These are phyloP conservation scores for Tretioscincus oriximinensis DNA, from an alignment of 2,113 vertebrate genomes.

Conservation along the genomic window DNA sequence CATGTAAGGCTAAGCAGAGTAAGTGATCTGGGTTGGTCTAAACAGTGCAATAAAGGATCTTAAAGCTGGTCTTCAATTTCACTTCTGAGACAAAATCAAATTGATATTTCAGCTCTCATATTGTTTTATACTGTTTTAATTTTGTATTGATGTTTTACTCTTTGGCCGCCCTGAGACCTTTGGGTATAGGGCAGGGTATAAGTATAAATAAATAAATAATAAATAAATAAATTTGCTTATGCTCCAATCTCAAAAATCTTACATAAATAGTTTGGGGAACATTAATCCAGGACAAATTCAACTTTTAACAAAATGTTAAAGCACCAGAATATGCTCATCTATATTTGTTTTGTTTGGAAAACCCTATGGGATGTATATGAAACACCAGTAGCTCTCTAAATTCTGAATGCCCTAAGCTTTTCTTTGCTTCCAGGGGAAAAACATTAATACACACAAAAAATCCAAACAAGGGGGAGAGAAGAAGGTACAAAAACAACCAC, in stretches of 20 bases:
- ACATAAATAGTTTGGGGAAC: not conserved
- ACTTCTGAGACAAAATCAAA: not conserved
- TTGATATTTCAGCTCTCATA: not conserved
- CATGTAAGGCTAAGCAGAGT: not conserved
- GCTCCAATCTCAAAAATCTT: not conserved
- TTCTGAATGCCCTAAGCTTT: not conserved
- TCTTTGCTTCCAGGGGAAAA: not conserved
- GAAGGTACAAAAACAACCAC: no score
- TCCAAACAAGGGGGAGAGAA: no score
- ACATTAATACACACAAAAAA: no score
- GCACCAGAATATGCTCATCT: not conserved
- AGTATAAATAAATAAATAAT: no score
- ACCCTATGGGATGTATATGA: not conserved
- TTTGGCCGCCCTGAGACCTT: no score
- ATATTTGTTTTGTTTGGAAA: not conserved
- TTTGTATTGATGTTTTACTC: no score
- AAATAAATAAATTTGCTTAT: no score
- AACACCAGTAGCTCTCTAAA: not conserved
- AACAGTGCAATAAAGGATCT: not conserved
- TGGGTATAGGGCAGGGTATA: no score
- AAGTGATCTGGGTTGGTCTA: not conserved
- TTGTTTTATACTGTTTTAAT: no score
- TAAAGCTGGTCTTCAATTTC: not conserved
- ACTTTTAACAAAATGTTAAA: not conserved
- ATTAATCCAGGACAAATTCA: not conserved